A percentile compares a stretch with the other conserved stretches of the same genome.
Conservation (phyloP, 2,888 invertebrate genomes). For the Odontocolon sp. region DNA sequence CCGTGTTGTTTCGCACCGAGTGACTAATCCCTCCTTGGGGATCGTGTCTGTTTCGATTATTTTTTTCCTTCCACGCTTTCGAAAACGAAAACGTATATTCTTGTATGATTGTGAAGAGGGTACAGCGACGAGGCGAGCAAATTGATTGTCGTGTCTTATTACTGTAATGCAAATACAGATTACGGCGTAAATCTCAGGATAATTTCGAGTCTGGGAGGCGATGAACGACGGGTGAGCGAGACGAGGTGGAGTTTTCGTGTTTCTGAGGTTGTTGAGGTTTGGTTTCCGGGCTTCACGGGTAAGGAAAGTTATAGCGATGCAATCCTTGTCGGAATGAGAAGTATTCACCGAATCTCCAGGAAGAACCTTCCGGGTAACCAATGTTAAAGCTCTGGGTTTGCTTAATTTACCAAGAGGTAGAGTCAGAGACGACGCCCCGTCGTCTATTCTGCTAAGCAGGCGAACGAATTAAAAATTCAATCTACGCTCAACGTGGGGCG, state of each 20-base stretch:
- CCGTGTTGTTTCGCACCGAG: too few relatives aligned
- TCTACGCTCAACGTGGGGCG: constrained; percentile 45
- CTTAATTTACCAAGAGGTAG: constrained; percentile 63
- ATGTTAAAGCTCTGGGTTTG: constrained; percentile 50
- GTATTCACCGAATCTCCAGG: constrained; percentile 25
- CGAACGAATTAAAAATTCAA: constrained; percentile 64
- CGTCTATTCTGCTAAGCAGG: constrained; percentile 41
- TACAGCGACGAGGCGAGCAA: neutral
- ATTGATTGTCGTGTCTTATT: constrained; percentile 17
- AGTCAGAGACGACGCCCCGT: constrained; percentile 36
- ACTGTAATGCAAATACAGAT: constrained; percentile 30
- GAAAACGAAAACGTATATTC: neutral
- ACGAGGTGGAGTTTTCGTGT: constrained; percentile 46
- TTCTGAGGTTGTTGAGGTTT: constrained; percentile 50
- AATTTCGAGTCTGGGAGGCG: constrained; percentile 39
- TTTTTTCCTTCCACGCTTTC: neutral
- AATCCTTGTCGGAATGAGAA: constrained; percentile 14
- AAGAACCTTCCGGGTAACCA: constrained; percentile 33
- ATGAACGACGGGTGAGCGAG: neutral
- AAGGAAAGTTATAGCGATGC: neutral
- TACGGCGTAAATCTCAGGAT: constrained; percentile 17
- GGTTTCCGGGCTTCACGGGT: constrained; percentile 40
- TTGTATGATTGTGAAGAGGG: neutral
- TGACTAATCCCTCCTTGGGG: neutral
- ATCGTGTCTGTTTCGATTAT: neutral